Percentiles rank a stretch among this genome's conserved stretches.
Evolutionary conservation across 2,797 vertebrate genomes (phyloP).

Genomic region (Microchirus variegatus): DNA sequence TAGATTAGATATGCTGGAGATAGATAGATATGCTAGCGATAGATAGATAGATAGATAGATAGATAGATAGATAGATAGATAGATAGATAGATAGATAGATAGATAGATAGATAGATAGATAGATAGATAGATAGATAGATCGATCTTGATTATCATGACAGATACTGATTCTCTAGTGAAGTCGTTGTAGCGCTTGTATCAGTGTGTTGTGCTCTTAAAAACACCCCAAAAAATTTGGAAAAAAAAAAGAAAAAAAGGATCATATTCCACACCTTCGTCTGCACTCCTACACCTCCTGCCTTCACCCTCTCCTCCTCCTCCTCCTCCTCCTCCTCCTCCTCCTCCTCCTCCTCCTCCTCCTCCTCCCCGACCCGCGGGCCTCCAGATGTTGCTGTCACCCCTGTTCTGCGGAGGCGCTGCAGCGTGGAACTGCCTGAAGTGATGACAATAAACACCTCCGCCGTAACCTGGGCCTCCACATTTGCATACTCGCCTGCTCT

Average conservation of each 20-base stretch:
- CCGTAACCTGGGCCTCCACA: slow-evolving; percentile 87
- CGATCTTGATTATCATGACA: slow-evolving; percentile 50
- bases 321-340: slow-evolving; percentile 21
- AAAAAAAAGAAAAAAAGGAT: slow-evolving; percentile 23
- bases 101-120: too few species aligned
- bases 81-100: too few species aligned
- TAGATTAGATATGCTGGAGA: too few species aligned
- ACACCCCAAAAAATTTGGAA: slow-evolving; percentile 22
- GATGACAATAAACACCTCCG: slow-evolving; percentile 96
- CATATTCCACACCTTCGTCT: slow-evolving; percentile 55
- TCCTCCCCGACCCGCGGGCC: slow-evolving; percentile 63
- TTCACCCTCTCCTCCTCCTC: slow-evolving; percentile 48
- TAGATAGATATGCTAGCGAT: too few species aligned
- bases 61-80: too few species aligned
- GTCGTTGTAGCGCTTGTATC: slow-evolving; percentile 19
- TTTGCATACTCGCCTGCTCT: slow-evolving; percentile 92
- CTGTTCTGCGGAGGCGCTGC: slow-evolving; percentile 82
- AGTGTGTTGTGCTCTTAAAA: slow-evolving; percentile 29
- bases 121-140: too few species aligned
- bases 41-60: too few species aligned
- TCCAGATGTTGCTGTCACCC: slow-evolving; percentile 82
- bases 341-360: slow-evolving; percentile 36
- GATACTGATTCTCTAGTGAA: slow-evolving; percentile 28
- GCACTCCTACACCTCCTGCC: slow-evolving; percentile 62
- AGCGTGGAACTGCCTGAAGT: slow-evolving; percentile 90